phyloP scores from a whole-genome alignment of 2,113 vertebrate genomes.

The Atlantisia rogersi region DNA sequence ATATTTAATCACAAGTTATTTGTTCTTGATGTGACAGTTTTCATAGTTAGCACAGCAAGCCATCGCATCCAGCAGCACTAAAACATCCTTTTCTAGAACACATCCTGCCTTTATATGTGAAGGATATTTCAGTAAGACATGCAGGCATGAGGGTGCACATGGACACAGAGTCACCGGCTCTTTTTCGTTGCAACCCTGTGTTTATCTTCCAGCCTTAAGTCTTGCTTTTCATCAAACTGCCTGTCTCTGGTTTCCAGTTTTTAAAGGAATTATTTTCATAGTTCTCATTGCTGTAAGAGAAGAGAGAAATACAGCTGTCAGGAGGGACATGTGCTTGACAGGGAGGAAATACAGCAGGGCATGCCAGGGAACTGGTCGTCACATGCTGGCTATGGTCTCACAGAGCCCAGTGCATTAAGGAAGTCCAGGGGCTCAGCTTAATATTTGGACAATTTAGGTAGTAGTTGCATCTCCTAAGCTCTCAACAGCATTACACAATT shows the following conservation, averaged over 20 bases:
- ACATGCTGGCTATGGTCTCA: not conserved
- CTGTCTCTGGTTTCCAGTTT: not conserved
- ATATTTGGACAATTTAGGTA: conserved; percentile 22
- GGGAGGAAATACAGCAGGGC: not conserved
- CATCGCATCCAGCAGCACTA: not conserved
- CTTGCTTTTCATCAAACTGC: not conserved
- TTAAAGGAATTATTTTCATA: not conserved
- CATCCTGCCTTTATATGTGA: not conserved
- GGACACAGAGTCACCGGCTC: accelerated
- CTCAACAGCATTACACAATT: not conserved
- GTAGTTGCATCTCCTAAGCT: not conserved
- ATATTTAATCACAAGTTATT: conserved; percentile 62
- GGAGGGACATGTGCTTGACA: not conserved
- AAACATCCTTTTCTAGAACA: not conserved
- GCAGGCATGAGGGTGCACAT: not conserved
- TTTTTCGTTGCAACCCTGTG: not conserved
- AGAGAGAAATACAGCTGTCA: not conserved
- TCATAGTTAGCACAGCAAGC: not conserved
- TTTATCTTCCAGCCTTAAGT: not conserved
- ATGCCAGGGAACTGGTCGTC: not conserved
- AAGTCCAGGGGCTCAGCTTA: not conserved
- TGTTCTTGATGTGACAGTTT: conserved; percentile 45
- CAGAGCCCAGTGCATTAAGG: not conserved
- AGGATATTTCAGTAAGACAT: not conserved
- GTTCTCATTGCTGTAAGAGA: not conserved